Evolutionary conservation across 2,113 vertebrate species (phyloP).

Genomic region (Oryctolagus cuniculus): mOryCun1.1 NC_091444.1:23282001-23282500

Average conservation of each 20-base stretch:
- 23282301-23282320: neutral
- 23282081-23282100: no score
- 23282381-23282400: no score
- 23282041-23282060: no score
- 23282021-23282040: neutral
- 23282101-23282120: neutral
- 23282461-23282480: no score
- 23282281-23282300: neutral
- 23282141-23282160: neutral
- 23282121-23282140: neutral
- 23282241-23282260: neutral
- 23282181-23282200: neutral
- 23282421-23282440: no score
- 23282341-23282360: no score
- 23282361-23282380: no score
- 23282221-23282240: neutral
- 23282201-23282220: neutral
- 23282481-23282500: no score
- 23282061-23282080: no score
- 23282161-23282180: neutral
- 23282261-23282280: neutral
- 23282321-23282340: neutral
- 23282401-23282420: no score
- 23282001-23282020: slow-evolving; percentile 31
- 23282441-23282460: no score